These are phyloP conservation scores for Nasonia longicornis DNA, from an alignment of 1,140 invertebrate genomes.

Conservation along the genomic window DNA sequence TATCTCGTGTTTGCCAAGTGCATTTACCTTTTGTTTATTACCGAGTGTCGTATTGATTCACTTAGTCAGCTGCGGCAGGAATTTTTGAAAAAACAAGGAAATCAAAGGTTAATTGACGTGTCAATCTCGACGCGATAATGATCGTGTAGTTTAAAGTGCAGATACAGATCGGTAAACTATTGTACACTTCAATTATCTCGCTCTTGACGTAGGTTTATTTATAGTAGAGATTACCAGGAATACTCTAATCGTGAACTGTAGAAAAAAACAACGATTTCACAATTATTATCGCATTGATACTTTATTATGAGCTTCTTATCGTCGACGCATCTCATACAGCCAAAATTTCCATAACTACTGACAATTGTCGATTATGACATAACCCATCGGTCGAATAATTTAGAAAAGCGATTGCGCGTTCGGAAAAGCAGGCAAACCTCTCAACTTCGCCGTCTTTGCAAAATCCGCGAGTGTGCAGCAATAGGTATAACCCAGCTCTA, in stretches of 20 bases:
- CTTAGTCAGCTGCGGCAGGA: neutral
- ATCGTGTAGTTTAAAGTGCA: neutral
- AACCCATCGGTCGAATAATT: neutral
- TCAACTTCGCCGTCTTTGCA: neutral
- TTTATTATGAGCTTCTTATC: neutral
- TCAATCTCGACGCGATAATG: neutral
- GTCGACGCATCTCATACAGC: too few species aligned
- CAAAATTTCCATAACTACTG: too few species aligned
- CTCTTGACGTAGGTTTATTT: neutral
- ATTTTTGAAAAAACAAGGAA: neutral
- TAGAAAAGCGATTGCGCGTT: neutral
- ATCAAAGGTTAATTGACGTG: neutral
- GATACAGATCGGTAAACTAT: neutral
- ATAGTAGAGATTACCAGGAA: neutral
- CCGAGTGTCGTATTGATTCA: neutral
- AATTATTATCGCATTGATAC: neutral
- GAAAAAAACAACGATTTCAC: neutral
- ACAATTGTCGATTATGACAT: neutral
- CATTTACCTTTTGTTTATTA: neutral
- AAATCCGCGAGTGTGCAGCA: conserved; percentile 22
- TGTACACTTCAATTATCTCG: neutral
- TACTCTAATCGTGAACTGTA: neutral
- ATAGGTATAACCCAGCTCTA: conserved; percentile 2
- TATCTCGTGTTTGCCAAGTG: too few species aligned
- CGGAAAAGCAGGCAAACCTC: neutral